Base-by-base conservation (phyloP, 2,888 invertebrate genomes). In the Drosophila helvetica region DNA sequence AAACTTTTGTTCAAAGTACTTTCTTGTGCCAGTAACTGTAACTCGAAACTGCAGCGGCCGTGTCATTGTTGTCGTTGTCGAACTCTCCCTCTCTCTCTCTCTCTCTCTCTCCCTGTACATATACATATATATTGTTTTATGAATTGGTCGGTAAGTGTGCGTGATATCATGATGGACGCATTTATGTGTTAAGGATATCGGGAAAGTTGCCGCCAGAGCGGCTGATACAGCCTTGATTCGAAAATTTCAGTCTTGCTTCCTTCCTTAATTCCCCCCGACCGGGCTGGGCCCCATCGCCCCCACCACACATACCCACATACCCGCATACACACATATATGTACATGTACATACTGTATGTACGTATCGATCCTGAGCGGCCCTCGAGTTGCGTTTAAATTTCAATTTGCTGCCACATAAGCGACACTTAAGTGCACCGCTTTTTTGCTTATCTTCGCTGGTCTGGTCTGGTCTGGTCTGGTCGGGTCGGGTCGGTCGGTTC, bases 381-480 rank as follows among this genome's bases (percentile, higher is more conserved):
- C 83, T 84, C 67, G 57, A 86, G 88, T 65, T 74, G 80, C 88
- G 84, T 88, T 84, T 84, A 88, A 84, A 86, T 88, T 84, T 88
- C 88, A 84, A 84, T 84, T 88, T 84, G 83, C 74, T 84, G 86
- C 84, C 86, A 86, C 84, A 84, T 78, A 80, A 84, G 86, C 83
- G 67, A 68, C 88, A 80, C 88, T 84, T 78, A 78, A 88, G 88
- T 77, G 80, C 54, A 78, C 72, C 76, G 77, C 83, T 79, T 85
- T 84, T 80, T 70, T 70, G 67, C 80, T 67, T 66, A 65, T 80
- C 15, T n/a, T 38, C 7, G 38, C n/a, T 38, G 38, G 38, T 38
- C 38, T 15, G 38, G 25, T 25, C 25, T 7, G 5, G 33, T 33
- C 15, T 3, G 30, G 33, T 12, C 33, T 15, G 33, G 33, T 33